Percentiles rank a stretch among this genome's conserved stretches.
phyloP scores from a whole-genome alignment of 1,140 invertebrate genomes.

The Cotesia glomerata region DNA sequence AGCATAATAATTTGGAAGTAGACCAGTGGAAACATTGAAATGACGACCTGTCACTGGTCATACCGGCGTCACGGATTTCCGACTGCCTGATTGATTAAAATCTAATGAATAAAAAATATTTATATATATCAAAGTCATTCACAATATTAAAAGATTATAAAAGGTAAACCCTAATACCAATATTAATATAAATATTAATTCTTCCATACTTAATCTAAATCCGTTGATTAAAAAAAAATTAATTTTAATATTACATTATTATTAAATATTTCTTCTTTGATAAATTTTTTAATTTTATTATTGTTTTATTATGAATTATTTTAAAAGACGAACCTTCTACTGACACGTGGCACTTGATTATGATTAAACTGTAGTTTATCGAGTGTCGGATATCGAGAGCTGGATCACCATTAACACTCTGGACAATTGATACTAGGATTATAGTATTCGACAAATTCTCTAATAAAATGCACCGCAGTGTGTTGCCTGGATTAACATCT shows the following conservation, averaged over 20 bases:
- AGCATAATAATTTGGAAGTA: conserved; percentile 2
- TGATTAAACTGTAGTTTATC: background rate
- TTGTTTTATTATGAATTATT: too few species aligned
- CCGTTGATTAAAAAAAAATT: too few species aligned
- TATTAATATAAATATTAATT: too few species aligned
- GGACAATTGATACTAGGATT: conserved; percentile 18
- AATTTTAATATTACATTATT: too few species aligned
- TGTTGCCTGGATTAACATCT: conserved; percentile 41
- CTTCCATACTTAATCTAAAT: too few species aligned
- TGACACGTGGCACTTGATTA: background rate
- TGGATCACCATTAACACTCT: conserved; percentile 17
- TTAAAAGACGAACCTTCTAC: background rate
- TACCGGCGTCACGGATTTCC: conserved; percentile 12
- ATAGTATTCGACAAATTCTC: conserved; percentile 48
- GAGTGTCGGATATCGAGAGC: background rate
- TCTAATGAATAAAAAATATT: background rate
- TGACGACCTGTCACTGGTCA: background rate
- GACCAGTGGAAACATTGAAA: conserved; percentile 1
- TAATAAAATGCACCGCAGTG: conserved; percentile 58
- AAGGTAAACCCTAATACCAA: too few species aligned
- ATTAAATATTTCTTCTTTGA: too few species aligned
- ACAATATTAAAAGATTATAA: background rate
- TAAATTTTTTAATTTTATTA: too few species aligned
- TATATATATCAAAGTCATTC: background rate
- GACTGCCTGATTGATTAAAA: conserved; percentile 8